Evolutionary conservation across 2,797 vertebrate species (phyloP).

Genomic region (Molossus alvarezi): DNA sequence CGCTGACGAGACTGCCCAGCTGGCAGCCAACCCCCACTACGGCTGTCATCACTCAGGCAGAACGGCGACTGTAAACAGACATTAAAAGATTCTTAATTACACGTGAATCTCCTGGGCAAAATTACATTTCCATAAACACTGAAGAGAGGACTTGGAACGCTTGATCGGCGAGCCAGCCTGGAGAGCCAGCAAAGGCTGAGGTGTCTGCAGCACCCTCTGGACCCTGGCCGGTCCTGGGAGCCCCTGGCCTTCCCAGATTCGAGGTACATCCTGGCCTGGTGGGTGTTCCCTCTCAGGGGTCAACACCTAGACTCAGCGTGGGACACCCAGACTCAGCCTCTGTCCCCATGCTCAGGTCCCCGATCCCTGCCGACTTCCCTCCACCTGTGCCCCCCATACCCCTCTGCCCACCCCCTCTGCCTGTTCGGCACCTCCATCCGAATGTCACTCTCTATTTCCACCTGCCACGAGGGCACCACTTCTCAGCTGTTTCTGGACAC

Average conservation of each 20-base stretch:
- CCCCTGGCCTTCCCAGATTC: background rate
- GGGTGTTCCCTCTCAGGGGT: fast-evolving
- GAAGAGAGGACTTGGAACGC: background rate
- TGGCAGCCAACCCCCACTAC: fast-evolving
- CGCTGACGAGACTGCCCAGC: background rate
- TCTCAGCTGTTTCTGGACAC: background rate
- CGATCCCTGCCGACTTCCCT: background rate
- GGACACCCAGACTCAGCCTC: background rate
- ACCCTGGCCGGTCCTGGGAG: fast-evolving
- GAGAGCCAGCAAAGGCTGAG: fast-evolving
- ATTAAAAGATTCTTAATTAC: background rate
- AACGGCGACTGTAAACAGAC: background rate
- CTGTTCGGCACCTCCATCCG: fast-evolving
- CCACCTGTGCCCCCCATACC: fast-evolving
- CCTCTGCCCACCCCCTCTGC: background rate
- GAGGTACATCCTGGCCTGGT: background rate
- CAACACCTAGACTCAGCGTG: fast-evolving
- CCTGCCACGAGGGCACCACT: fast-evolving
- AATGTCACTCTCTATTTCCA: fast-evolving
- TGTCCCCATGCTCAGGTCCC: fast-evolving
- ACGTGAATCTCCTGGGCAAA: background rate
- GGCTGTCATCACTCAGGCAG: background rate
- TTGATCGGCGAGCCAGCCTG: fast-evolving
- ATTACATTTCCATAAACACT: background rate
- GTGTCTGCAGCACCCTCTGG: fast-evolving